A percentile compares a stretch with the other conserved stretches of the same genome.
Evolutionary conservation across 1,140 invertebrate genomes (phyloP).

Genomic region (Cryptotermes secundus): DNA sequence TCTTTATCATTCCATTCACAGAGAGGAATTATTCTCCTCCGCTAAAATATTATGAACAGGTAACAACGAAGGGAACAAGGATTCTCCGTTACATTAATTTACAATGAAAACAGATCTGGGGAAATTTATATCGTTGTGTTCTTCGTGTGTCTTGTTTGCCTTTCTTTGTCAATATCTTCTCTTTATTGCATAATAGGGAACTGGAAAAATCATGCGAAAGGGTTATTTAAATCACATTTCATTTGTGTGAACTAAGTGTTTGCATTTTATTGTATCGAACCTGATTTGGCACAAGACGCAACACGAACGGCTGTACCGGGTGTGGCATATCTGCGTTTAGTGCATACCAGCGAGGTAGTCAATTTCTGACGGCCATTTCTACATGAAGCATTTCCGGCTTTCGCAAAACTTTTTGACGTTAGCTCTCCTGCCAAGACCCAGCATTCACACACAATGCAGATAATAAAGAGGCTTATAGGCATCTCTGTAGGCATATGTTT

Average conservation of each 20-base stretch:
- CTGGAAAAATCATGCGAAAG: not conserved
- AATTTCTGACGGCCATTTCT: too few relatives aligned
- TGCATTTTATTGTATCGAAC: not conserved
- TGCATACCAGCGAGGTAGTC: too few relatives aligned
- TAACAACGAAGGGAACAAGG: not conserved
- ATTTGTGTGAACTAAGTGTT: not conserved
- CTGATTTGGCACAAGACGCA: not conserved
- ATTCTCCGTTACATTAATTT: slow-evolving; percentile 16
- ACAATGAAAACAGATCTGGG: not conserved
- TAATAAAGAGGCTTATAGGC: too few relatives aligned
- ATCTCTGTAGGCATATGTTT: too few relatives aligned
- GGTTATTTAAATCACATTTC: not conserved
- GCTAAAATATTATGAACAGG: slow-evolving; percentile 11
- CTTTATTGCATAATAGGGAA: not conserved
- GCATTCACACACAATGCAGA: too few relatives aligned
- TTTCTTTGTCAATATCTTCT: too few relatives aligned
- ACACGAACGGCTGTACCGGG: not conserved
- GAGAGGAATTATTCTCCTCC: not conserved
- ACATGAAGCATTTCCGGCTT: too few relatives aligned
- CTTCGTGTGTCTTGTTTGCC: not conserved
- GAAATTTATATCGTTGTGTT: not conserved
- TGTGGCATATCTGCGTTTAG: too few relatives aligned
- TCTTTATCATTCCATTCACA: not conserved
- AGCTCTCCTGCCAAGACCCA: too few relatives aligned
- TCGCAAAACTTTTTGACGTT: too few relatives aligned